Evolutionary conservation across 2,113 vertebrate genomes (phyloP), one percentile per base, ranked within the genome.

Genomic region (Malurus elegans): DNA sequence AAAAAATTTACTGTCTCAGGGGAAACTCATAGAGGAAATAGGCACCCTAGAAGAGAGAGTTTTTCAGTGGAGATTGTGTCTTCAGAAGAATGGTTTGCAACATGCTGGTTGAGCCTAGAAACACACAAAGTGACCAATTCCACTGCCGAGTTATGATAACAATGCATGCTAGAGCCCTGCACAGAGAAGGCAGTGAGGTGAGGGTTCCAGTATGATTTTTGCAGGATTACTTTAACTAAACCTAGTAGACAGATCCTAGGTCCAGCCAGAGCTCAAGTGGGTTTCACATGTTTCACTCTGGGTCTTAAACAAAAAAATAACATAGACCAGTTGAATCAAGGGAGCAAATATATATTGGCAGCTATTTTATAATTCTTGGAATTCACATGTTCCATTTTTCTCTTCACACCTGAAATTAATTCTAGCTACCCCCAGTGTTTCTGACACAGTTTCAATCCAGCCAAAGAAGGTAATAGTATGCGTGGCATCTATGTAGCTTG

Each of bases 381-480:
- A 57, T 65, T 54, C 38, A 29, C 34, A 47, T 38, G 10, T 32
- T 81, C 7, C 1, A 3, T 12, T 58, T 67, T 74, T 67, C 18
- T 79, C 58, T 69, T 40, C 18, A 42, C 78, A 92, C 84, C 83
- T 96, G 82, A 84, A 86, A 86, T 12, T 32, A 61, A 89, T 94
- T 79, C 66, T 78, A 64, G 15, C 57, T 85, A 65, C 66, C 62
- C 82, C 25, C 48, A 75, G 18, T 24, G 23, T 94, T 96, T 95
- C 79, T 92, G 74, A 93, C 79, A 91, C 44, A 82, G 57, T 91
- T 95, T 92, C 69, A 70, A 23, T 67, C 95, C 81, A 66, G 56
- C 89, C 88, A 97, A 96, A 90, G 87, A 97, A 97, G 93, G 96
- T 73, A 96, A 94, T 97, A 97, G 72, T 95, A 97, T 98, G 97